Percentiles rank a stretch among this genome's conserved stretches.
Evolutionary conservation across 2,113 vertebrate genomes (phyloP).

Genomic region (Athene cunicularia): DNA sequence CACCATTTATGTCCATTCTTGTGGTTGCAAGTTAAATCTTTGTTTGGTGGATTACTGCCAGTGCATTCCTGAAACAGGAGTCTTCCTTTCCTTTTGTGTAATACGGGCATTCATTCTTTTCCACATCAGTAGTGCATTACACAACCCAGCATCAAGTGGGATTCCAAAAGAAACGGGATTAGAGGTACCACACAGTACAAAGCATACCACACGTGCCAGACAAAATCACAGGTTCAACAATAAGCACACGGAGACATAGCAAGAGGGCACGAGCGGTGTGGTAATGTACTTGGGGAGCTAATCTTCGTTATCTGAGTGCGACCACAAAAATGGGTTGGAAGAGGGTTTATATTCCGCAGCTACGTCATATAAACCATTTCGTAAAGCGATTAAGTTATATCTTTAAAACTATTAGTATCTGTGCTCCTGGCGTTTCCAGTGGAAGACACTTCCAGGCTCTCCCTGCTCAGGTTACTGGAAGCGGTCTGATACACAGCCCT

Average conservation of each 20-base stretch:
- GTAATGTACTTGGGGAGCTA: background rate
- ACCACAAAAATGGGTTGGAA: background rate
- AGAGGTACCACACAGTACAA: conserved; percentile 33
- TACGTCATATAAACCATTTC: background rate
- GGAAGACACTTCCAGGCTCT: background rate
- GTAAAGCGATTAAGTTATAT: background rate
- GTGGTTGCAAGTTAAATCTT: background rate
- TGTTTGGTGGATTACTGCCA: background rate
- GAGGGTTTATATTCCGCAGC: background rate
- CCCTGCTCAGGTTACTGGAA: background rate
- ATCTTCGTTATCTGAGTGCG: background rate
- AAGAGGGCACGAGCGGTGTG: background rate
- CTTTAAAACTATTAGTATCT: background rate
- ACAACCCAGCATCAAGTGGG: background rate
- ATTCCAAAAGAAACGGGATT: background rate
- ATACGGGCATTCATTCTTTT: conserved; percentile 22
- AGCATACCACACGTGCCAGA: conserved; percentile 38
- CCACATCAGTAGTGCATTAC: conserved; percentile 6
- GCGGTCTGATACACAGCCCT: background rate
- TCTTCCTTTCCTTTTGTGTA: background rate
- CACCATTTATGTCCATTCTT: background rate
- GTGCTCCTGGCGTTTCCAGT: background rate
- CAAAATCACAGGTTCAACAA: background rate
- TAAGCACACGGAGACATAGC: background rate
- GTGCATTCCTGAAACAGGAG: conserved; percentile 33